These are phyloP conservation scores for Ophion obscuratus DNA, from an alignment of 2,888 invertebrate species.

Conservation along the genomic window DNA sequence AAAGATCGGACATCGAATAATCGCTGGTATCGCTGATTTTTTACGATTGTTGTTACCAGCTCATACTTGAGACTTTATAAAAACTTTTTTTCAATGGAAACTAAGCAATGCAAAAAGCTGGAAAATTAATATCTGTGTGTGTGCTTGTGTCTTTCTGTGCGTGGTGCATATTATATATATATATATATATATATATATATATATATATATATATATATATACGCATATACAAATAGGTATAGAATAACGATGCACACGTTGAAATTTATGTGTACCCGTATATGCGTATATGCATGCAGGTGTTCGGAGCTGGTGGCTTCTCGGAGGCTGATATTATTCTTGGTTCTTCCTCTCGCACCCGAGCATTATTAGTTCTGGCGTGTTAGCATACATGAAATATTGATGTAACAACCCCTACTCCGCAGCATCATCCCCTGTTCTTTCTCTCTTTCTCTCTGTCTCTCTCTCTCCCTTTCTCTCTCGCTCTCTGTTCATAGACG, in stretches of 20 bases:
- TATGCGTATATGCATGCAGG: constrained; percentile 38
- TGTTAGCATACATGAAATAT: constrained; percentile 84
- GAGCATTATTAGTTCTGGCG: constrained; percentile 84
- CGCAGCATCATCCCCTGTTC: constrained; percentile 55
- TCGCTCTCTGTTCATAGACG: constrained; percentile 31
- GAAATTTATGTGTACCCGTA: constrained; percentile 21
- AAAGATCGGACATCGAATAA: no score
- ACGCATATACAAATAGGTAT: background rate
- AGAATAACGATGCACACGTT: background rate
- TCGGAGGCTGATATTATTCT: constrained; percentile 82
- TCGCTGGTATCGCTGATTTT: no score
- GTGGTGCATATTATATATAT: background rate
- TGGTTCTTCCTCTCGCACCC: constrained; percentile 80
- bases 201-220: constrained; percentile 4
- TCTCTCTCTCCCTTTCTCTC: constrained; percentile 53
- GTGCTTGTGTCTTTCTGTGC: no score
- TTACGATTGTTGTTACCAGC: no score
- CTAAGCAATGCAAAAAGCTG: no score
- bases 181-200: background rate
- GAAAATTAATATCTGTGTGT: background rate
- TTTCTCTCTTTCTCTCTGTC: constrained; percentile 54
- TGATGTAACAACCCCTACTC: constrained; percentile 81
- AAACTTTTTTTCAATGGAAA: no score
- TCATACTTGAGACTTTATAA: no score
- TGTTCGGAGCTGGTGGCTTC: constrained; percentile 47